Evolutionary conservation across 1,140 invertebrate species (phyloP), one percentile per base, ranked within the genome.

Genomic region (Zophobas atratus): DNA sequence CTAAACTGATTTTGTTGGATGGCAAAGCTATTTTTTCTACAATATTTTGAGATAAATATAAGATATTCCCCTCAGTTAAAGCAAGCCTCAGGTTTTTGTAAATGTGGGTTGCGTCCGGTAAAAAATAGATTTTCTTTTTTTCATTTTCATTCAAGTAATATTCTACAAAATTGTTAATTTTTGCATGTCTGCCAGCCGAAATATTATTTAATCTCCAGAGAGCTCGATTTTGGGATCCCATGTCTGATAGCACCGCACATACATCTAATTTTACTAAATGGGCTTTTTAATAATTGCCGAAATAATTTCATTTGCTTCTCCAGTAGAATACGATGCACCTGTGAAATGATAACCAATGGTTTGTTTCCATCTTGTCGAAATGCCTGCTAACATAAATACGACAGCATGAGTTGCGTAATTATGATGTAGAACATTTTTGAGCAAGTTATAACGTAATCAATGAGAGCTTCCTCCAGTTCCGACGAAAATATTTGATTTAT

Each of bases 341-440:
- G 67, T 71, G 35, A 71, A 49, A 4, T 71, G 41, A 32, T 71
- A 71, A 32, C 39, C 67, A 2, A 48, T 39, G 1, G 48, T 36
- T 71, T 71, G 67, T 36, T 71, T 71, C 67, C 67, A 71, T 49
- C 67, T 39, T 20, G 41, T 71, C 5, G 67, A 48, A 48, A 71
- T 33, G 20, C 67, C 67, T 3, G 67, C 46, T 33, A 71, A 33
- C 43, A 71, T 48, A 2, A 48, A 71, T 20, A 71, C 67, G 33
- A 71, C 46, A 1, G 67, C 67, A 34, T 71, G 67, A 34, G 46
- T 71, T 6, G 67, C 67, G 4, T 48, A 34, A 20, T 20, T 20
- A 20, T 20, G 20, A 20, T 20, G 81, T 85, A 84, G 77, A 86
- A 77, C 83, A 86, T 84, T 77, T 85, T 84, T 63, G 80, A 81